phyloP scores from a whole-genome alignment of 2,888 invertebrate species.

The Drosophila buzzatii region DNA sequence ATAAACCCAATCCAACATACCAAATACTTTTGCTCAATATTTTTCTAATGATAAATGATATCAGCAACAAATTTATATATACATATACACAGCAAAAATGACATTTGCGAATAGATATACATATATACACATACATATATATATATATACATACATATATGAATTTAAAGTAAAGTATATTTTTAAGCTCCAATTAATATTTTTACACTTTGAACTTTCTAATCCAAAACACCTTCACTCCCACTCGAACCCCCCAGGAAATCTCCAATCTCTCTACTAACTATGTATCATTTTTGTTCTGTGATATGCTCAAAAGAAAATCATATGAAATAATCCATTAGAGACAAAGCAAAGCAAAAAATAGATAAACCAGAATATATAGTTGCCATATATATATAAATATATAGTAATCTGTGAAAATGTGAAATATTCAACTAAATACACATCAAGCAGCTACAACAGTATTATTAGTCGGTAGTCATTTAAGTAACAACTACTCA shows the following conservation, averaged over 20 bases:
- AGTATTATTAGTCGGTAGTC: conserved; percentile 68
- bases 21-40: conserved; percentile 73
- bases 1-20: conserved; percentile 47
- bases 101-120: conserved; percentile 57
- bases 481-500: conserved; percentile 59
- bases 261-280: conserved; percentile 63
- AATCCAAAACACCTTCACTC: conserved; percentile 29
- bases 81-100: conserved; percentile 70
- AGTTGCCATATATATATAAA: conserved; percentile 26
- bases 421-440: conserved; percentile 42
- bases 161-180: conserved; percentile 47
- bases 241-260: conserved; percentile 30
- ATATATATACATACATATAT: conserved; percentile 36
- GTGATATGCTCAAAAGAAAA: conserved; percentile 81
- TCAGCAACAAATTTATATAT: conserved; percentile 70
- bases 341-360: conserved; percentile 40
- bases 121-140: conserved; percentile 49
- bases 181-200: conserved; percentile 73
- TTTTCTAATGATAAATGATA: conserved; percentile 65
- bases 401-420: conserved; percentile 27
- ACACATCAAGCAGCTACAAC: conserved; percentile 66
- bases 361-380: conserved; percentile 35
- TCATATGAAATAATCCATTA: conserved; percentile 51
- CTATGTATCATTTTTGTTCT: conserved; percentile 82
- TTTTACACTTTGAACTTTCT: conserved; percentile 72